Conservation (phyloP, 2,113 vertebrate genomes). For the Haemorhous mexicanus region DNA sequence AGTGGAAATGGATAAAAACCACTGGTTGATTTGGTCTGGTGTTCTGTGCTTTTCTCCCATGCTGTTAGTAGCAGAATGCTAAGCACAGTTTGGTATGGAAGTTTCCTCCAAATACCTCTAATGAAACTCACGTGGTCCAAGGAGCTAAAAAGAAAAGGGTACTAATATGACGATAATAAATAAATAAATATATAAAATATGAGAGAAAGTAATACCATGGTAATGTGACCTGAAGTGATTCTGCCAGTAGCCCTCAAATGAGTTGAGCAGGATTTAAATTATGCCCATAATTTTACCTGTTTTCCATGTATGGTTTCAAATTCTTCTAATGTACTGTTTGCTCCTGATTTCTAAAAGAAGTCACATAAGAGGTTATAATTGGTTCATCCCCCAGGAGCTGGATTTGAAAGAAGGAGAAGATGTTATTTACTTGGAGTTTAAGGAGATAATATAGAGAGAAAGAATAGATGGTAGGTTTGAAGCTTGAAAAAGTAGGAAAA, state of each 20-base stretch:
- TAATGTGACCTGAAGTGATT: background rate
- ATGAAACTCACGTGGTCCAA: background rate
- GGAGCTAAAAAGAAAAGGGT: background rate
- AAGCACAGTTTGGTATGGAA: background rate
- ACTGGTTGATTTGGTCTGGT: accelerated
- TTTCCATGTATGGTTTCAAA: background rate
- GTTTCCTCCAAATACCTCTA: background rate
- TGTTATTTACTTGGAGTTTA: background rate
- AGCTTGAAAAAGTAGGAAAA: background rate
- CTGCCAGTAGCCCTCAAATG: background rate
- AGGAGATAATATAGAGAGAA: background rate
- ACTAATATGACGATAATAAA: background rate
- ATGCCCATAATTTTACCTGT: background rate
- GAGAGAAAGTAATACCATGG: background rate
- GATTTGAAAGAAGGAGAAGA: background rate
- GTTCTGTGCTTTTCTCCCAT: background rate
- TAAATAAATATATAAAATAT: background rate
- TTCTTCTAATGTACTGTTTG: background rate
- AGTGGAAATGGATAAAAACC: background rate
- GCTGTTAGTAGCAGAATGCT: background rate
- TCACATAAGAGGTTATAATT: background rate
- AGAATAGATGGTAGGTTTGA: background rate
- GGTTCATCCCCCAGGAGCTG: background rate
- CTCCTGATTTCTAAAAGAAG: background rate
- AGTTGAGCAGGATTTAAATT: background rate